Evolutionary conservation across 2,888 invertebrate species (phyloP), one percentile per base, ranked within the genome.

Genomic region (Sympetrum striolatum): DNA sequence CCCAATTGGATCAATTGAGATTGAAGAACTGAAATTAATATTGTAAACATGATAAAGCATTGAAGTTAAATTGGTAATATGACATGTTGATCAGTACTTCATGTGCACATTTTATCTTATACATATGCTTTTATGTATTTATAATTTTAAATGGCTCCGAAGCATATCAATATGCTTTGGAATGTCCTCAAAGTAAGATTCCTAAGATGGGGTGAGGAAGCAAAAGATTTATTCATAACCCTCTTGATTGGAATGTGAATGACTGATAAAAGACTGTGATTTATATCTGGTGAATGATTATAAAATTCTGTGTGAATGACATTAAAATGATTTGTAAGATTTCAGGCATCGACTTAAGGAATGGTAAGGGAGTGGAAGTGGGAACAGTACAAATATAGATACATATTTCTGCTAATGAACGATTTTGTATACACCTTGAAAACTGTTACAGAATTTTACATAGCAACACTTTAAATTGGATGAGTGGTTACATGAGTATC

Each of bases 201-300:
- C 60, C 86, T 60, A 37, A 86, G 39, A 86, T 64, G 58, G 60
- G 86, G 86, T 64, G 86, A 86, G 60, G 86, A 64, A n/a, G 37
- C 37, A 37, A 60, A 86, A 60, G n/a, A 86, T 37, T 86, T 82
- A 53, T 82, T 82, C 82, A 58, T 82, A 60, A 60, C 86, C 86
- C 86, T 86, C n/a, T 86, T 86, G 22, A 86, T 39, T 86, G 86
- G 86, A 86, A 86, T 86, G 86, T 37, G 86, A 86, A 86, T 86
- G 86, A 86, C 86, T 86, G 86, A 86, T 86, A 31, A 86, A 37
- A 86, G 86, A 86, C 86, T 86, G 86, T 86, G 86, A 86, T 86
- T 39, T 60, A 86, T 86, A 86, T 86, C 86, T 86, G 86, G 60
- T 60, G 60, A 86, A 60, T 86, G 86, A 86, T 86, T 58, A 86